These are phyloP conservation scores for Polypterus bichir DNA, from an alignment of 2,113 vertebrate genomes.

Conservation along the genomic window DNA sequence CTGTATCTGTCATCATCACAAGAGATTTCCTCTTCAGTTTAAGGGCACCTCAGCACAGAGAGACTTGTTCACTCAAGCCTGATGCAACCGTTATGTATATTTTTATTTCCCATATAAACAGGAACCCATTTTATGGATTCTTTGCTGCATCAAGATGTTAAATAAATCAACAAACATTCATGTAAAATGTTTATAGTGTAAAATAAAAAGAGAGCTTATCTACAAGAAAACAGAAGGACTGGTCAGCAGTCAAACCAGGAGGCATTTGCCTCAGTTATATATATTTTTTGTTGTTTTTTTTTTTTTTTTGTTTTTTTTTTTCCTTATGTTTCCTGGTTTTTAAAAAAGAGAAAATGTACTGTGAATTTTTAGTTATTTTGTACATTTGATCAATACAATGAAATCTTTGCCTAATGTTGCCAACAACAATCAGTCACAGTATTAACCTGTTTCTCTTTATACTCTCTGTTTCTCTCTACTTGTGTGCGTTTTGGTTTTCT, in stretches of 20 bases:
- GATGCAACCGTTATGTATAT: conserved; percentile 50
- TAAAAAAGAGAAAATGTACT: conserved; percentile 63
- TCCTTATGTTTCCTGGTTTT: conserved; percentile 48
- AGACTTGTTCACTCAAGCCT: conserved; percentile 73
- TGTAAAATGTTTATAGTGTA: conserved; percentile 26
- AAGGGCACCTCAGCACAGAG: conserved; percentile 65
- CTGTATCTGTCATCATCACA: conserved; percentile 42
- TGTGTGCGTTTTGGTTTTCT: conserved; percentile 20
- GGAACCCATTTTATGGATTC: conserved; percentile 21
- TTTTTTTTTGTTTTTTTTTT: conserved; percentile 44
- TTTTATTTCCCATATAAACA: conserved; percentile 20
- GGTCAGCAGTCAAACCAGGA: conserved; percentile 49
- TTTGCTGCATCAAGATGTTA: conserved; percentile 16
- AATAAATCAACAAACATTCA: conserved; percentile 14
- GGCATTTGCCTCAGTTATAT: conserved; percentile 43
- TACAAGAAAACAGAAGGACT: conserved; percentile 20
- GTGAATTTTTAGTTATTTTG: conserved; percentile 77
- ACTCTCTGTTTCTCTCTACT: conserved; percentile 42
- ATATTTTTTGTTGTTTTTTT: conserved; percentile 33
- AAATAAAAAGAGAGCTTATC: conserved; percentile 15
- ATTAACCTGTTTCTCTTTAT: conserved; percentile 80
- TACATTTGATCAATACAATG: conserved; percentile 54
- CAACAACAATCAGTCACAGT: conserved; percentile 90
- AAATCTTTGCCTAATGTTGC: conserved; percentile 63
- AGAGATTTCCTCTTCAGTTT: conserved; percentile 50